Evolutionary conservation across 2,888 invertebrate genomes (phyloP).

Genomic region (Diaperis boleti): DNA sequence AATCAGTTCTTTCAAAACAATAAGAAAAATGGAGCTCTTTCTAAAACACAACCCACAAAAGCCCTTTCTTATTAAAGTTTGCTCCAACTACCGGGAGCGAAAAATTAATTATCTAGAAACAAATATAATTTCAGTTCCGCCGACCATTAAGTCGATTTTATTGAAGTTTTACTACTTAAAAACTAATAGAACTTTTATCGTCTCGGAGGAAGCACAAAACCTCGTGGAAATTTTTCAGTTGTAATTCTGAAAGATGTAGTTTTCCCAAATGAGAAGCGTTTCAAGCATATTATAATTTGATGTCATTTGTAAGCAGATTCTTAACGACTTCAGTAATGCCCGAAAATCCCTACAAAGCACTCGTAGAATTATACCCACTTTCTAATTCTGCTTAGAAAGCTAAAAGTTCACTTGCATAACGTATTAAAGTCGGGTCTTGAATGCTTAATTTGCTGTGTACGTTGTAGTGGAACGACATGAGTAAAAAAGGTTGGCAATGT

Average conservation of each 20-base stretch:
- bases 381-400: slow-evolving; percentile 16
- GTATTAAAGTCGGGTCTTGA: slow-evolving; percentile 22
- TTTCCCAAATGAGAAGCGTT: slow-evolving; percentile 1
- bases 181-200: slow-evolving; percentile 13
- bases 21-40: too few relatives aligned
- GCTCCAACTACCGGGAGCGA: not conserved
- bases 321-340: slow-evolving; percentile 20
- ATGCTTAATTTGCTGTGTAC: slow-evolving; percentile 21
- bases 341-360: slow-evolving; percentile 19
- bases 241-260: not conserved
- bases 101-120: slow-evolving; percentile 18
- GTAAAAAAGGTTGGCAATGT: too few relatives aligned
- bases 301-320: slow-evolving; percentile 26
- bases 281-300: slow-evolving; percentile 13
- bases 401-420: slow-evolving; percentile 34
- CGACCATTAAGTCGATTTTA: slow-evolving; percentile 4
- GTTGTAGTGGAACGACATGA: not conserved
- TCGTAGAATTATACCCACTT: slow-evolving; percentile 25
- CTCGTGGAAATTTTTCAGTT: not conserved
- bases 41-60: not conserved
- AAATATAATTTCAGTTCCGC: slow-evolving; percentile 12
- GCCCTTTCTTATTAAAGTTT: slow-evolving; percentile 8
- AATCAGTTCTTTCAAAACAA: too few relatives aligned
- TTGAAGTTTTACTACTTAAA: slow-evolving; percentile 4
- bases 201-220: not conserved